Base-by-base conservation (phyloP, 2,113 vertebrate species). In the Microcebus murinus region DNA sequence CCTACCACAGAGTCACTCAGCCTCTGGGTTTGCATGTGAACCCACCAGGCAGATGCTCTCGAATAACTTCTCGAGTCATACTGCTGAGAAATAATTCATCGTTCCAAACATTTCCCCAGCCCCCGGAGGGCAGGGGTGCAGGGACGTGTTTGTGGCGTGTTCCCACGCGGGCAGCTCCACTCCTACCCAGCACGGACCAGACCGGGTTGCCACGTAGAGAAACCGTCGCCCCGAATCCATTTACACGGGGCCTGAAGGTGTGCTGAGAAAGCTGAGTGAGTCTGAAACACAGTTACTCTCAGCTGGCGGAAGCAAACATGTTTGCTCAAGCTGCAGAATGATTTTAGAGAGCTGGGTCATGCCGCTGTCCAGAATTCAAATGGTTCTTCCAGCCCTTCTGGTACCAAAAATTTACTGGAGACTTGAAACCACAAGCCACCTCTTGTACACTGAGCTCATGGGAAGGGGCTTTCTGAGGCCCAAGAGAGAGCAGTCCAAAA, bases 61-160 rank as follows among this genome's bases (percentile, higher is more conserved):
- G 0, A 1, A 89, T 96, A 98, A 96, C 94, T 94, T 84, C 84
- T 87, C 80, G 31, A 90, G 83, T 94, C 81, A 92, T 95, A 90
- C 97, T 97, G 92, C 91, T 95, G 95, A 97, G 88, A 97, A 98
- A 95, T 98, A 98, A 98, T 97, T 98, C 97, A 97, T 98, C 98
- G 76, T 96, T 96, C 97, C 90, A 93, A 39, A 89, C 93, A 82
- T 98, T 95, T 97, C 97, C 70, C 96, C 96, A 85, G 63, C 97
- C 97, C 96, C 63, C 94, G 74, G 92, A 98, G 96, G 94, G 92
- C 97, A 27, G 92, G 34, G 81, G 70, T 94, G 31, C 39, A n/a
- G 25, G 4, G 25, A 11, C 61, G 6, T 67, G 34, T 34, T n/a
- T 6, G 25, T 29, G 25, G 61, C 61, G 2, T n/a, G 34, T 34